phyloP scores from a whole-genome alignment of 2,888 invertebrate species.

The Petrolisthes cinctipes region DNA sequence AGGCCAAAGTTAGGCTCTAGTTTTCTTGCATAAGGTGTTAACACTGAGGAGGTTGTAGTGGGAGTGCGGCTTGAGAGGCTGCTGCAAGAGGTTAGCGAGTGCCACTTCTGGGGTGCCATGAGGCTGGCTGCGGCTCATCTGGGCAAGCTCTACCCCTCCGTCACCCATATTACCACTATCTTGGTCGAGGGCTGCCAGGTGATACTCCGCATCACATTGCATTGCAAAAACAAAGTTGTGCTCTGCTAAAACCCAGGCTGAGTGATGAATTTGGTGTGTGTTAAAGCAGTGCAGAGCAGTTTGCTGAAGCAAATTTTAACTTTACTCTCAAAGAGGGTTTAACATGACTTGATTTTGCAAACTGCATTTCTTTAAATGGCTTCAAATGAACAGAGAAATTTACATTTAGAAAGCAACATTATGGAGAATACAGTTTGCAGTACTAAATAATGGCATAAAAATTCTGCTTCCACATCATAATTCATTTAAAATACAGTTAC shows the following conservation, averaged over 20 bases:
- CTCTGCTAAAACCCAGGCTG: slow-evolving; percentile 29
- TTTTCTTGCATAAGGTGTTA: too few species aligned
- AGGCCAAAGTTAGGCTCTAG: too few species aligned
- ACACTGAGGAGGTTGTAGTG: slow-evolving; percentile 40
- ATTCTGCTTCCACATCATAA: too few species aligned
- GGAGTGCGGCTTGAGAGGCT: slow-evolving; percentile 39
- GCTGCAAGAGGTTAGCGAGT: slow-evolving; percentile 42
- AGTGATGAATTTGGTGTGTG: not conserved
- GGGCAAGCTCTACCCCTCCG: slow-evolving; percentile 44
- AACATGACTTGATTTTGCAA: slow-evolving; percentile 4
- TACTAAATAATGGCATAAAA: too few species aligned
- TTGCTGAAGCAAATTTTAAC: not conserved
- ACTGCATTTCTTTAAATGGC: not conserved
- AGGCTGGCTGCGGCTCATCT: slow-evolving; percentile 48
- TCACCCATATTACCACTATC: slow-evolving; percentile 51
- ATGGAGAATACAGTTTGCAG: too few species aligned
- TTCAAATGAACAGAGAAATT: too few species aligned
- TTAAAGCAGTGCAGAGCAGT: not conserved
- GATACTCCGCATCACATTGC: slow-evolving; percentile 13
- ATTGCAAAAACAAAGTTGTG: slow-evolving; percentile 4
- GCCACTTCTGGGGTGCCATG: slow-evolving; percentile 53
- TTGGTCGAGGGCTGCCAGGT: slow-evolving; percentile 55
- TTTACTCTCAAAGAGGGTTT: not conserved
- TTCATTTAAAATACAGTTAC: too few species aligned
- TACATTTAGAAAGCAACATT: too few species aligned